Conservation (phyloP, 2,888 invertebrate genomes). For the Aradus depressus region DNA sequence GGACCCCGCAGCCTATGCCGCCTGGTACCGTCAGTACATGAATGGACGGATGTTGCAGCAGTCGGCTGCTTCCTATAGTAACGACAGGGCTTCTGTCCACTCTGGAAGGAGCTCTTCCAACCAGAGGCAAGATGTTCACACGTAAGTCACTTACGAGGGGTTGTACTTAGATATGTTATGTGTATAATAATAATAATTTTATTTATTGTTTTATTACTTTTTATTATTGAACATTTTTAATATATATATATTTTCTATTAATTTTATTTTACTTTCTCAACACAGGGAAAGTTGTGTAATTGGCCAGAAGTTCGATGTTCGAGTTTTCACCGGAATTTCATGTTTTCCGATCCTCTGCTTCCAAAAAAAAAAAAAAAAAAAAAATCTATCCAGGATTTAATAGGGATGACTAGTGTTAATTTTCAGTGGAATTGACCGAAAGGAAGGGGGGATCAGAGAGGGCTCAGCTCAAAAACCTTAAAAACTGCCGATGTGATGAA, state of each 20-base stretch:
- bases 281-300: no score
- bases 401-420: no score
- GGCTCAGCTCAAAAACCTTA: no score
- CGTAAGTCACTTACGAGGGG: constrained; percentile 12
- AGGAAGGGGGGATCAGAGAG: no score
- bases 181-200: neutral
- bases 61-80: constrained; percentile 19
- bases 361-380: no score
- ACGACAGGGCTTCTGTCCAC: constrained; percentile 64
- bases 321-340: no score
- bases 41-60: constrained; percentile 13
- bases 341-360: no score
- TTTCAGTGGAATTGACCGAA: no score
- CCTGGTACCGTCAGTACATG: constrained; percentile 60
- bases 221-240: neutral
- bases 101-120: constrained; percentile 73
- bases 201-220: neutral
- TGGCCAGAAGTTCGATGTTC: no score
- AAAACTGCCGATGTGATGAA: no score
- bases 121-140: constrained; percentile 21
- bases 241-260: neutral
- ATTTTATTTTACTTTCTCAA: neutral
- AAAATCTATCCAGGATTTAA: no score
- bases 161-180: neutral
- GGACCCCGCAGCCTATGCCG: constrained; percentile 68